phyloP scores from a whole-genome alignment of 2,888 invertebrate genomes.

The Sesia bembeciformis region DNA sequence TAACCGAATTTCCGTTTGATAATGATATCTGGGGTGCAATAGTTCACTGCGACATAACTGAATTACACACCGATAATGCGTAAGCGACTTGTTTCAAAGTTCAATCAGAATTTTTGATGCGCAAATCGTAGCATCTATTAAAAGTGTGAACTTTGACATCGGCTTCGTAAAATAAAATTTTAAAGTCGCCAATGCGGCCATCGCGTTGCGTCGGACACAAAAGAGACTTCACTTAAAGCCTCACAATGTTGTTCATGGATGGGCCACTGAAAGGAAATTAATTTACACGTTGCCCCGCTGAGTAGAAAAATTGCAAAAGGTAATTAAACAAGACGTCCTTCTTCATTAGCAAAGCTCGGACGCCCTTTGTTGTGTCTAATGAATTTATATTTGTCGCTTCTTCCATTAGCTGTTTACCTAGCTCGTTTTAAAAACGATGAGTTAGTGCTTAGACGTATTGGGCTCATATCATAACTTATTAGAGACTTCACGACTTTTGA shows the following conservation, averaged over 20 bases:
- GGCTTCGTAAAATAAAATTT: neutral
- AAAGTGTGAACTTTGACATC: neutral
- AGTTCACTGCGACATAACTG: conserved; percentile 25
- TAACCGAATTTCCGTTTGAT: conserved; percentile 30
- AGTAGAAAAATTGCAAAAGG: conserved; percentile 65
- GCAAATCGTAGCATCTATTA: neutral
- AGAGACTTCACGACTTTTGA: too few relatives aligned
- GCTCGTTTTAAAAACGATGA: neutral
- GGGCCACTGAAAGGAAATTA: conserved; percentile 50
- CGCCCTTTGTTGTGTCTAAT: conserved; percentile 52
- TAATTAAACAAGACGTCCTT: conserved; percentile 67
- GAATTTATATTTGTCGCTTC: conserved; percentile 43
- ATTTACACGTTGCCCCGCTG: conserved; percentile 54
- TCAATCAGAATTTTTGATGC: neutral
- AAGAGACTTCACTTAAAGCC: conserved; percentile 14
- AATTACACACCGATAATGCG: conserved; percentile 6
- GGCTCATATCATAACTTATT: neutral
- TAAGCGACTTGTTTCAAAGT: neutral
- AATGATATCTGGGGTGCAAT: conserved; percentile 27
- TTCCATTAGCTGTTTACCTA: neutral
- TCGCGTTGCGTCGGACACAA: conserved; percentile 31
- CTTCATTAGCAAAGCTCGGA: conserved; percentile 54
- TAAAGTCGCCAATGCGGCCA: neutral
- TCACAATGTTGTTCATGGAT: conserved; percentile 24
- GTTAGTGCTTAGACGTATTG: neutral